Conservation (phyloP, 2,888 invertebrate genomes). For the Caprella mutica region DNA sequence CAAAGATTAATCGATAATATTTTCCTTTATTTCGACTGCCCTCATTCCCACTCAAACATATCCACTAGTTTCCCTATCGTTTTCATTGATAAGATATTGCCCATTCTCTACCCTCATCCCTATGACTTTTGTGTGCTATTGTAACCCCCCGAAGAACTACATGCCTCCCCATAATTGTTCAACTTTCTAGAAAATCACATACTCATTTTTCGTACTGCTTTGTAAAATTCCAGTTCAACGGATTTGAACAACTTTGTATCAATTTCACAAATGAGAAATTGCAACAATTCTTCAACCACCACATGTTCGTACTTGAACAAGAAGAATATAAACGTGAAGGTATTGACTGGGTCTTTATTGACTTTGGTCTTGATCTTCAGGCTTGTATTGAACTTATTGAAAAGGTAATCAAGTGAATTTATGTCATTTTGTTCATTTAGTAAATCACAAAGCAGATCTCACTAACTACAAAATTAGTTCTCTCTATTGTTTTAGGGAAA, state of each 20-base stretch:
- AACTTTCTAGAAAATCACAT: no score
- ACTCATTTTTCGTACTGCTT: no score
- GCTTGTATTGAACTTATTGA: constrained; percentile 92
- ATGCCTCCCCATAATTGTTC: no score
- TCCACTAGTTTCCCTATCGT: no score
- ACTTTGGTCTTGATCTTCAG: constrained; percentile 92
- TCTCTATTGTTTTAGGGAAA: no score
- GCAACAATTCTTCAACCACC: constrained; percentile 97
- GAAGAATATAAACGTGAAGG: constrained; percentile 91
- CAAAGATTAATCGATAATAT: no score
- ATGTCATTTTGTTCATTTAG: no score
- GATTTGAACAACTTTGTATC: constrained; percentile 96
- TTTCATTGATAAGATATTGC: background rate
- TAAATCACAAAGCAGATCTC: no score
- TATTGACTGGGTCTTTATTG: constrained; percentile 91
- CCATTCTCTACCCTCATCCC: background rate
- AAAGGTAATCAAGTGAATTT: constrained; percentile 47
- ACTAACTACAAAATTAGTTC: no score
- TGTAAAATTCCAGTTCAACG: constrained; percentile 58
- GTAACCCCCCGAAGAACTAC: background rate
- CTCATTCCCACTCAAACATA: no score
- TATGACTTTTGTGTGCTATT: no score
- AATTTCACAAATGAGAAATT: constrained; percentile 97
- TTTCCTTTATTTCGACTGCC: no score
- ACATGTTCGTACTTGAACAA: constrained; percentile 96